These are phyloP conservation scores for Istiophorus platypterus DNA, from an alignment of 2,113 vertebrate species.

Conservation along the genomic window DNA sequence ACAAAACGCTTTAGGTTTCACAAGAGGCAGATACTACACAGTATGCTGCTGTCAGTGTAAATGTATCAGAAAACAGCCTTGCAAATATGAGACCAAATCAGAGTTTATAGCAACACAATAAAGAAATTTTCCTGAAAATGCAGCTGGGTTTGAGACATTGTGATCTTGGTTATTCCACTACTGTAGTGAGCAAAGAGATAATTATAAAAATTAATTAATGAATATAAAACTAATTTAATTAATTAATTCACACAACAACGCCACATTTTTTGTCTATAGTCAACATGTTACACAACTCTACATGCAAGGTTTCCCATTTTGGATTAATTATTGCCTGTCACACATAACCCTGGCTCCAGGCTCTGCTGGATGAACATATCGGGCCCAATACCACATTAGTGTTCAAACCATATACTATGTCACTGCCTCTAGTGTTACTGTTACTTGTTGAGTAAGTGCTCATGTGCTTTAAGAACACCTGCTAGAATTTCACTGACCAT, in stretches of 20 bases:
- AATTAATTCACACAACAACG: too few species aligned
- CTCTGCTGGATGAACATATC: not conserved
- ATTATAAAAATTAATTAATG: not conserved
- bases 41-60: not conserved
- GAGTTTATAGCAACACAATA: not conserved
- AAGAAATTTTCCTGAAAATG: not conserved
- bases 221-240: too few species aligned
- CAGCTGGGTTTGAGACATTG: not conserved
- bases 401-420: not conserved
- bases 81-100: not conserved
- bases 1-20: conserved; percentile 20
- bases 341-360: not conserved
- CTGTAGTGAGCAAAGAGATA: not conserved
- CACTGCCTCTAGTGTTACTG: not conserved
- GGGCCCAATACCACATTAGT: not conserved
- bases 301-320: not conserved
- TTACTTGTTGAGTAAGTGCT: not conserved
- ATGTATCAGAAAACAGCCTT: not conserved
- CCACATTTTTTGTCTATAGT: not conserved
- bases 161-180: not conserved
- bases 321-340: conserved; percentile 7
- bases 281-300: not conserved
- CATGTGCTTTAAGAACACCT: not conserved
- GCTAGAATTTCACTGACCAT: not conserved
- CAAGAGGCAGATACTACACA: not conserved